These are phyloP conservation scores for Celastrina argiolus DNA, from an alignment of 2,888 invertebrate genomes.

Conservation along the genomic window DNA sequence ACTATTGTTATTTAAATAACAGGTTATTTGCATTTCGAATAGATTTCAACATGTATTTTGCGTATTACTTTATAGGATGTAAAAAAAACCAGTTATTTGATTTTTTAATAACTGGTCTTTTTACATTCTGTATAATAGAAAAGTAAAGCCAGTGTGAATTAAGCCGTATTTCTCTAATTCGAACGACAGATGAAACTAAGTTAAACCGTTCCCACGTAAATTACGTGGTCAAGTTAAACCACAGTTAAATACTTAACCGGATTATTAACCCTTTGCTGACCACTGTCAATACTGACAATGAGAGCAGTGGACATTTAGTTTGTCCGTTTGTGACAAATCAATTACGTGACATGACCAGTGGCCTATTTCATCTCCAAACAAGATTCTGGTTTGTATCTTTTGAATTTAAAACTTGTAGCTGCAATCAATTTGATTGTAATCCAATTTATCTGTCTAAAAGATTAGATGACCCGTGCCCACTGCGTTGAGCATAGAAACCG, in stretches of 20 bases:
- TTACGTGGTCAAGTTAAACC: neutral
- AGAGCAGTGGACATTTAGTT: neutral
- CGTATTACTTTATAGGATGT: no score
- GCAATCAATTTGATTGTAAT: neutral
- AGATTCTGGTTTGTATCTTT: neutral
- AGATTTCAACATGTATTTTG: no score
- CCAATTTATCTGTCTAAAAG: no score
- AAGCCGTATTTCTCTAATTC: neutral
- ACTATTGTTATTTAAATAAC: no score
- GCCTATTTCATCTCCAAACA: conserved; percentile 1
- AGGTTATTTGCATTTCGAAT: no score
- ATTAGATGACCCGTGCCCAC: no score
- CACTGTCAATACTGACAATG: conserved; percentile 25
- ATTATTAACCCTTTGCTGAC: conserved; percentile 28
- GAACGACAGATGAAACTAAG: neutral
- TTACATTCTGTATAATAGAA: no score
- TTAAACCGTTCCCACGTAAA: conserved; percentile 17
- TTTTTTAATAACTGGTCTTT: no score
- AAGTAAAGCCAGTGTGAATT: no score
- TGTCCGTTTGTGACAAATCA: conserved; percentile 3
- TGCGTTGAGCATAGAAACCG: no score
- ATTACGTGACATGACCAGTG: neutral
- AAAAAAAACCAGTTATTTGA: no score
- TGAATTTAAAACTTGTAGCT: neutral
- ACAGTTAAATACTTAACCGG: conserved; percentile 26